Evolutionary conservation across 2,113 vertebrate genomes (phyloP).

Genomic region (Gallinago undulata): DNA sequence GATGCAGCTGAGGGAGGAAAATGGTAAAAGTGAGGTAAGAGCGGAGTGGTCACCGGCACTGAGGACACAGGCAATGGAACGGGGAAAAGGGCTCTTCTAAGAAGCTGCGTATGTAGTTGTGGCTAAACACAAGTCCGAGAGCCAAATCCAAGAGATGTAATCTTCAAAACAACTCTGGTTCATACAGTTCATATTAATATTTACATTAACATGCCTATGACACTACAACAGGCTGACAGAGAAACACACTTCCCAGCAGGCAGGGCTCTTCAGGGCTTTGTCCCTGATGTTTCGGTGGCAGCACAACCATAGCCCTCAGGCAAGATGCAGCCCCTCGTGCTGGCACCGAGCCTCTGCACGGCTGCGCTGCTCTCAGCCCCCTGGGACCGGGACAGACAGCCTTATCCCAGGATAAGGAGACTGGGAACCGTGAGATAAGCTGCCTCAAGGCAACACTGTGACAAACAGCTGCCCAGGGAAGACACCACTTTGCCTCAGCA

Average conservation of each 20-base stretch:
- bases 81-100: not conserved
- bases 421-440: not conserved
- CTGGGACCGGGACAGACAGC: not conserved
- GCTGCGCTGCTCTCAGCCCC: not conserved
- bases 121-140: not conserved
- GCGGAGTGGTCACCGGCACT: fast-evolving
- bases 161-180: not conserved
- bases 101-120: not conserved
- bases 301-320: fast-evolving
- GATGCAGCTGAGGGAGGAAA: conserved; percentile 80
- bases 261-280: not conserved
- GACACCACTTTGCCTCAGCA: not conserved
- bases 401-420: not conserved
- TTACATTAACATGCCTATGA: not conserved
- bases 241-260: not conserved
- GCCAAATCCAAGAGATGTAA: not conserved
- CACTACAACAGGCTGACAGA: not conserved
- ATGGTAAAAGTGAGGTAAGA: not conserved
- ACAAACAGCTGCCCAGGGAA: not conserved
- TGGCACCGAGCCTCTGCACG: not conserved
- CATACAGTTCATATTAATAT: not conserved
- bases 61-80: not conserved
- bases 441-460: not conserved
- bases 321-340: not conserved
- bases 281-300: not conserved